phyloP scores from a whole-genome alignment of 2,797 vertebrate genomes.

The Mus minutoides region DNA sequence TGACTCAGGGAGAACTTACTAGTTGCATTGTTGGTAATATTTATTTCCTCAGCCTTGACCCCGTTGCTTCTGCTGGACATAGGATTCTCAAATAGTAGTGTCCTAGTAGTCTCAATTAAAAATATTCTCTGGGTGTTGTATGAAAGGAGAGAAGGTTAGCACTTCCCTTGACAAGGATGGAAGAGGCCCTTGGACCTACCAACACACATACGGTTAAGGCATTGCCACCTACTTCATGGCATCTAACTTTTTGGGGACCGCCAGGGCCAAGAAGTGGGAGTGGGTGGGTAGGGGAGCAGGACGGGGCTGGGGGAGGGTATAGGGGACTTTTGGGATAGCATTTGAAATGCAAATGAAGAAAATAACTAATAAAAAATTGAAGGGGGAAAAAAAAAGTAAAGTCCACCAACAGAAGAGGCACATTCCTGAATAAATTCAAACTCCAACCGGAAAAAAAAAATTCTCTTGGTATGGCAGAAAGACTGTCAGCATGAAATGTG shows the following conservation, averaged over 20 bases:
- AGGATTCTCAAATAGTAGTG: not conserved
- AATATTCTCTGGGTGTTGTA: not conserved
- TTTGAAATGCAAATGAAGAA: too few relatives aligned
- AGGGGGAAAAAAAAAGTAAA: not conserved
- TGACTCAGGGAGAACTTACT: constrained; percentile 19
- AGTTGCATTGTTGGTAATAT: not conserved
- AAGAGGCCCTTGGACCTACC: too few relatives aligned
- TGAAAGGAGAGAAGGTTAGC: too few relatives aligned
- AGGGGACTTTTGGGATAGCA: too few relatives aligned
- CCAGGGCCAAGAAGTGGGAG: too few relatives aligned
- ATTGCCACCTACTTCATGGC: too few relatives aligned
- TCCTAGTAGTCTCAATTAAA: not conserved
- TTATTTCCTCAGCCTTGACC: not conserved
- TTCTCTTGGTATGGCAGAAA: not conserved
- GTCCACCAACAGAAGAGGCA: constrained; percentile 23
- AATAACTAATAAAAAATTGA: too few relatives aligned
- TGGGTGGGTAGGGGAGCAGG: too few relatives aligned
- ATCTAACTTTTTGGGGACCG: too few relatives aligned
- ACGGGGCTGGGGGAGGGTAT: too few relatives aligned
- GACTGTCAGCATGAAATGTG: not conserved
- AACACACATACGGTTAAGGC: too few relatives aligned
- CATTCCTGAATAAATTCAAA: constrained; percentile 50
- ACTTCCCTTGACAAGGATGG: too few relatives aligned
- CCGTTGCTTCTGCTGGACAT: not conserved
- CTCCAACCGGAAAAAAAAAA: not conserved